Evolutionary conservation across 2,113 vertebrate genomes (phyloP), one percentile per base, ranked within the genome.

Genomic region (Megaleporinus macrocephalus): DNA sequence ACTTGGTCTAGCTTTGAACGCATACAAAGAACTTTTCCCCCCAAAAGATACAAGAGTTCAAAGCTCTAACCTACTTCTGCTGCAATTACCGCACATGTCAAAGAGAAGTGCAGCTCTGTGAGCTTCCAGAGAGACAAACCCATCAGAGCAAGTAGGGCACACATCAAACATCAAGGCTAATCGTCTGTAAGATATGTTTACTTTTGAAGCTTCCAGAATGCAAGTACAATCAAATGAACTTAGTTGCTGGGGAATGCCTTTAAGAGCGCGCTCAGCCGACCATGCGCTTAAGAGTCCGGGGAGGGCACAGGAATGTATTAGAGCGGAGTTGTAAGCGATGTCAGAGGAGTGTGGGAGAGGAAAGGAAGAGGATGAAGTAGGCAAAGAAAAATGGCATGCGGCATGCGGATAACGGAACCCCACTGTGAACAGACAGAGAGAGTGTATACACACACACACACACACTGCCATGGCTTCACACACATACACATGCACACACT

Each of bases 81-180:
- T 89, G 63, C 61, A 79, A 80, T 77, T 84, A 89, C 75, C 69
- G 83, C 82, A 87, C 49, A 5, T 73, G 79, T 80, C 55, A 61
- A 55, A 79, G 70, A 86, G 83, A 83, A n/a, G 73, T 79, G n/a
- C 80, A 72, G 81, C 27, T 86, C 57, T 61, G 81, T 70, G 47
- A 62, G 81, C 76, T 88, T 83, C 87, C 88, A 89, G 82, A 89
- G 84, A 79, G 70, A 86, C 83, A 87, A 86, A 87, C 88, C 78
- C 87, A 88, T 89, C 78, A 82, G 80, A 91, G 88, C 85, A 92
- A 91, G 84, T 89, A 89, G 90, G 90, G 89, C 90, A 27, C 63
- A 29, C 75, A 82, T 62, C 75, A 78, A 85, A 78, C 49, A 73
- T 57, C 61, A 68, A 47, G 26, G 89, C 85, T 91, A 89, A 92